Evolutionary conservation across 2,797 vertebrate genomes (phyloP).

Genomic region (Hydrocynus forskahlii): DNA sequence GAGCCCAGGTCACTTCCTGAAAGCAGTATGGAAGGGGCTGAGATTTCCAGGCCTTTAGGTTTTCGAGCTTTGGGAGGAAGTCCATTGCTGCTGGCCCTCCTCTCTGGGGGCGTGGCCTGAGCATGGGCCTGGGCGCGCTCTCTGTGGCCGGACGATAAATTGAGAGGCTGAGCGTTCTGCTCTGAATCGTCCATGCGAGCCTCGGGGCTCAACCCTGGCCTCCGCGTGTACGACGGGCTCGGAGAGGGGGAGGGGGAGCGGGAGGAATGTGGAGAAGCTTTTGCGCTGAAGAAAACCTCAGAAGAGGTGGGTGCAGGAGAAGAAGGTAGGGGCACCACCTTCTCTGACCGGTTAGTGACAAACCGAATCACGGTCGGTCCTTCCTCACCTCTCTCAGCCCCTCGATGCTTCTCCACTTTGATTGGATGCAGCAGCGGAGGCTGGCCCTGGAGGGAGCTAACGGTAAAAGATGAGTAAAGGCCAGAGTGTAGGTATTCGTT

Average conservation of each 20-base stretch:
- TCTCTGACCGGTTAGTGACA: constrained; percentile 85
- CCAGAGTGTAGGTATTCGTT: constrained; percentile 89
- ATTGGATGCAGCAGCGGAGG: constrained; percentile 83
- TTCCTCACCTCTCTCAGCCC: constrained; percentile 79
- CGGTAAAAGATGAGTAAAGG: constrained; percentile 90
- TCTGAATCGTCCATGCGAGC: constrained; percentile 78
- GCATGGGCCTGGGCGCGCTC: constrained; percentile 69
- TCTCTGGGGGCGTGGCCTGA: constrained; percentile 55
- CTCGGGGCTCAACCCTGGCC: constrained; percentile 80
- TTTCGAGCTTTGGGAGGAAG: constrained; percentile 87
- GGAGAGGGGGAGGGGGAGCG: constrained; percentile 79
- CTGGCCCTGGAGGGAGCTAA: constrained; percentile 86
- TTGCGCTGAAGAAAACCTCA: constrained; percentile 70
- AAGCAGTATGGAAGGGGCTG: constrained; percentile 85
- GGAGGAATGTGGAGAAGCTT: constrained; percentile 72
- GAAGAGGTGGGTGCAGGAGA: constrained; percentile 76
- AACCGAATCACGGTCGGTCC: constrained; percentile 90
- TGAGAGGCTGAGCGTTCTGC: constrained; percentile 78
- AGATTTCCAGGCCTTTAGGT: constrained; percentile 89
- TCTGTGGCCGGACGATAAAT: constrained; percentile 88
- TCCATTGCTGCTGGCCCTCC: constrained; percentile 64
- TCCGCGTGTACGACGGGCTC: constrained; percentile 77
- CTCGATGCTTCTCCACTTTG: constrained; percentile 78
- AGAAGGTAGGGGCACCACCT: constrained; percentile 82
- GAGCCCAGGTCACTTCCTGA: constrained; percentile 86